Percentiles rank a stretch among this genome's conserved stretches.
Evolutionary conservation across 2,888 invertebrate species (phyloP).

Genomic region (Rotaria magnacalcarata): DNA sequence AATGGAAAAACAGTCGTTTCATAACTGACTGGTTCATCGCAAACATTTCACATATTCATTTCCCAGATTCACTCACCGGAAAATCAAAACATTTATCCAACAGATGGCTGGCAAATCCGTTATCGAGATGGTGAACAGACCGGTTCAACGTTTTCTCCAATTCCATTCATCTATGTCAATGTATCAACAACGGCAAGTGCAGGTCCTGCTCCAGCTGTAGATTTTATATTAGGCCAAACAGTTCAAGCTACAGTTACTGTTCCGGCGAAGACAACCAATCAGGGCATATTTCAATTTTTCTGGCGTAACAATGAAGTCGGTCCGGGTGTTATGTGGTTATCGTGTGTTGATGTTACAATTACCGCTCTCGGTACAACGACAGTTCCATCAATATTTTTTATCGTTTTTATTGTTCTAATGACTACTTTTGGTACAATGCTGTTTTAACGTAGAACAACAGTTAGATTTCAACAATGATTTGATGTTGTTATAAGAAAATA

Average conservation of each 20-base stretch:
- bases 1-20: background rate
- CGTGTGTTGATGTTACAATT: slow-evolving; percentile 1
- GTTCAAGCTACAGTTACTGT: background rate
- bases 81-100: slow-evolving; percentile 24
- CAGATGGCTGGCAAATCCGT: background rate
- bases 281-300: slow-evolving; percentile 19
- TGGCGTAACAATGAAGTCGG: slow-evolving; percentile 21
- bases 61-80: background rate
- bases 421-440: too few species aligned
- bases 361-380: background rate
- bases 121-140: background rate
- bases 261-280: background rate
- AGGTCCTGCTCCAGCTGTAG: background rate
- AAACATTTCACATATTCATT: slow-evolving; percentile 18
- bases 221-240: background rate
- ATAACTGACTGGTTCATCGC: background rate
- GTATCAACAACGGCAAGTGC: background rate
- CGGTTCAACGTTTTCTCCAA: background rate
- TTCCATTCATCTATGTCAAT: slow-evolving; percentile 7
- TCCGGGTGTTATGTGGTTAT: background rate
- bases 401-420: too few species aligned
- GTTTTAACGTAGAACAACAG: too few species aligned
- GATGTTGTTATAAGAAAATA: too few species aligned
- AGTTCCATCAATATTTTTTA: background rate
- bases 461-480: too few species aligned